Percentiles rank a stretch among this genome's conserved stretches.
Conservation (phyloP, 2,797 vertebrate species). For the Nyctibius grandis region DNA sequence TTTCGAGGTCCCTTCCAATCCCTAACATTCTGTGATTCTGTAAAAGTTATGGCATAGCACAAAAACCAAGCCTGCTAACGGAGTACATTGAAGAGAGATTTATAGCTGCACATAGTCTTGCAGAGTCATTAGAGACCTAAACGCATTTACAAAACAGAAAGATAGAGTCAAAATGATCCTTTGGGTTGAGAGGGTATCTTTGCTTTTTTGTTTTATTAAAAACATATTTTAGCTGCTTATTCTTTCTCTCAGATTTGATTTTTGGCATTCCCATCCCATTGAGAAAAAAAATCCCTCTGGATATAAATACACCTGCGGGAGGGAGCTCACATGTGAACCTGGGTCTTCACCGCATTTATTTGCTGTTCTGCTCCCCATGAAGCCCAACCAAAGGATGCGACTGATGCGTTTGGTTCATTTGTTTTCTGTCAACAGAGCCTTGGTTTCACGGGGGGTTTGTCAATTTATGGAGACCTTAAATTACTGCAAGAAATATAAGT, state of each 20-base stretch:
- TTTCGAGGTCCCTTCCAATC: no score
- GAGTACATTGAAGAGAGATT: not conserved
- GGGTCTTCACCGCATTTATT: not conserved
- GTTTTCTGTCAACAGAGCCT: not conserved
- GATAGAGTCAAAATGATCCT: not conserved
- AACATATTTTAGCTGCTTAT: not conserved
- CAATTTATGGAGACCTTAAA: not conserved
- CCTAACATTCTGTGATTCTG: no score
- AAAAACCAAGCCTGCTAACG: not conserved
- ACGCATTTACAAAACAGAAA: not conserved
- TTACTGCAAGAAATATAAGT: not conserved
- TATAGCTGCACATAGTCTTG: not conserved
- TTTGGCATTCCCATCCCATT: not conserved
- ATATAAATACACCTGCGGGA: not conserved
- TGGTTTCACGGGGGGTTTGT: rapidly evolving
- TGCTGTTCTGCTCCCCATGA: not conserved
- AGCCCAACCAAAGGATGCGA: not conserved
- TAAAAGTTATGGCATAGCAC: not conserved
- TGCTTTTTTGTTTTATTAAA: not conserved
- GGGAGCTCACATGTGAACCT: not conserved
- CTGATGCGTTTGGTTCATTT: not conserved
- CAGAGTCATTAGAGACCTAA: not conserved
- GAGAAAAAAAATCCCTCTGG: not conserved
- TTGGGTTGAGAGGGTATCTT: not conserved
- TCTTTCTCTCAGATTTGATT: not conserved